phyloP scores from a whole-genome alignment of 2,888 invertebrate genomes.

The Tyria jacobaeae region DNA sequence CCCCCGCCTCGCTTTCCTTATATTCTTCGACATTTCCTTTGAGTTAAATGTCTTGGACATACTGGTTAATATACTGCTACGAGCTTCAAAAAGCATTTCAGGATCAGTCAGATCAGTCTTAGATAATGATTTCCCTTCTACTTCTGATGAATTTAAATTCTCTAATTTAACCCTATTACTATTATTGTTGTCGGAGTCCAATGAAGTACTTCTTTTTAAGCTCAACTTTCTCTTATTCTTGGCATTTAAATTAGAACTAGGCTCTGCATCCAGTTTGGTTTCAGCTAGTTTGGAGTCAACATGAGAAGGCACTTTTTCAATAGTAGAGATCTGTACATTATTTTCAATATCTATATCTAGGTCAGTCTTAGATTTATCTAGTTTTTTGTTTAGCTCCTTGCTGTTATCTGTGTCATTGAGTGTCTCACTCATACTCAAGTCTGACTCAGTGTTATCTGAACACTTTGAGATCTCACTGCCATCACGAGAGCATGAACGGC shows the following conservation, averaged over 20 bases:
- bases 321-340: constrained; percentile 85
- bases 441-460: constrained; percentile 88
- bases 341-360: constrained; percentile 86
- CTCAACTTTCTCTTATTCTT: constrained; percentile 79
- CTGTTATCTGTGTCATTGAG: constrained; percentile 73
- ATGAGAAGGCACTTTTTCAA: constrained; percentile 85
- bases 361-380: constrained; percentile 86
- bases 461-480: constrained; percentile 88
- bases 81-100: constrained; percentile 83
- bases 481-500: constrained; percentile 83
- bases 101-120: constrained; percentile 88
- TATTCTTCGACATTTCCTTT: constrained; percentile 80
- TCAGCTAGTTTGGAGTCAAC: constrained; percentile 78
- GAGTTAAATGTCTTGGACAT: constrained; percentile 86
- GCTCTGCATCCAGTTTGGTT: constrained; percentile 70
- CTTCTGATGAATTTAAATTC: constrained; percentile 80
- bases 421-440: constrained; percentile 87
- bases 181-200: constrained; percentile 86
- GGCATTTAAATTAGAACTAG: constrained; percentile 71
- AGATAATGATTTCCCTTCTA: constrained; percentile 86
- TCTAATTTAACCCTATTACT: constrained; percentile 83
- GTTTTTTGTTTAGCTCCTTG: constrained; percentile 83
- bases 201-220: constrained; percentile 85
- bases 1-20: constrained; percentile 80
- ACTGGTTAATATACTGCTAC: constrained; percentile 84